phyloP scores from a whole-genome alignment of 1,140 invertebrate genomes.

The Drosophila willistoni region DNA sequence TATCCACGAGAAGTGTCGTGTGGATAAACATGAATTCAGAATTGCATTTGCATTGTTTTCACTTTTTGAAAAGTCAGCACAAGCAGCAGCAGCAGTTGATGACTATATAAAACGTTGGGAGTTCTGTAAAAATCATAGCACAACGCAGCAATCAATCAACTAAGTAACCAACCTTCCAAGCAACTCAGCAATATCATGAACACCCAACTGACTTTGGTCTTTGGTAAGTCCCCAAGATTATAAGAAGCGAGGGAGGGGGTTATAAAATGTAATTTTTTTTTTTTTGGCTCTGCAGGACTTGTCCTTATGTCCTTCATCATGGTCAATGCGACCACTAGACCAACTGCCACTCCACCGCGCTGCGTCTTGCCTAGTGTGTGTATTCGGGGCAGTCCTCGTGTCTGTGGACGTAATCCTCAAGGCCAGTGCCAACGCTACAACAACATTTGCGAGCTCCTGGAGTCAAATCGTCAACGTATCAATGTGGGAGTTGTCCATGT shows the following conservation, averaged over 20 bases:
- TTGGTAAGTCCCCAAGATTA: background rate
- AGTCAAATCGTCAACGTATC: background rate
- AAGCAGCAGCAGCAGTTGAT: background rate
- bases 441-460: constrained; percentile 57
- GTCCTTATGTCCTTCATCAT: background rate
- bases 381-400: constrained; percentile 38
- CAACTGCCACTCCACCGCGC: background rate
- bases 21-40: background rate
- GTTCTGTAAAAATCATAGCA: constrained; percentile 1
- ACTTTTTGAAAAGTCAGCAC: background rate
- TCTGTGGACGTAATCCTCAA: constrained; percentile 43
- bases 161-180: background rate
- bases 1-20: background rate
- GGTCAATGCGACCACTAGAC: background rate
- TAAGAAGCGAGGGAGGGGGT: no score
- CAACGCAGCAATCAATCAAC: background rate
- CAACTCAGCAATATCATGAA: background rate
- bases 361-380: constrained; percentile 48
- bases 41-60: constrained; percentile 3
- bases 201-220: background rate
- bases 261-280: background rate
- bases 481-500: constrained; percentile 40
- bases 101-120: background rate
- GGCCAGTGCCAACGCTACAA: constrained; percentile 59
- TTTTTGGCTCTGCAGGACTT: constrained; percentile 1